These are phyloP conservation scores for Drosophila burlai DNA, from an alignment of 1,140 invertebrate genomes.

Conservation along the genomic window DNA sequence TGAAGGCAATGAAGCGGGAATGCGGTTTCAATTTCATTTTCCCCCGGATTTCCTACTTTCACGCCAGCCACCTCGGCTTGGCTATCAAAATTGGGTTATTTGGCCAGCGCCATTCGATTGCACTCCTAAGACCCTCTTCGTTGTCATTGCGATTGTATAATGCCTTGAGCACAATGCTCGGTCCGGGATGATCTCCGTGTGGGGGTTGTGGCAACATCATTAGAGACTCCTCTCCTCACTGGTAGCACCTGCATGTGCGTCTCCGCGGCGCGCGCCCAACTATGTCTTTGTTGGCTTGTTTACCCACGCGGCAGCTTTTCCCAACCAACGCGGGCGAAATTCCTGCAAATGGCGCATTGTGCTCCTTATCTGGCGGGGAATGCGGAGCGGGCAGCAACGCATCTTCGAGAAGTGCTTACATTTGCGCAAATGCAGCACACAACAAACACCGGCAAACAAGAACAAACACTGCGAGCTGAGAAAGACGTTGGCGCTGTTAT, in stretches of 20 bases:
- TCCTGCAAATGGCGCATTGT: constrained; percentile 73
- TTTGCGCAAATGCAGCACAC: constrained; percentile 61
- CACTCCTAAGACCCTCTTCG: neutral
- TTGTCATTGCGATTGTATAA: constrained; percentile 26
- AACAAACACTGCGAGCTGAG: constrained; percentile 30
- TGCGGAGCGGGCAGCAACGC: constrained; percentile 16
- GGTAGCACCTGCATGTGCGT: constrained; percentile 23
- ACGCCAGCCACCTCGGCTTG: neutral
- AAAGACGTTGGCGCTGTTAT: constrained; percentile 71
- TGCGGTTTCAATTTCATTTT: constrained; percentile 35
- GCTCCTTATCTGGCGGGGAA: constrained; percentile 46
- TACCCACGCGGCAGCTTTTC: constrained; percentile 32
- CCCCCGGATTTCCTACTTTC: constrained; percentile 1
- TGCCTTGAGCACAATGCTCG: constrained; percentile 1
- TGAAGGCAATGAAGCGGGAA: constrained; percentile 41
- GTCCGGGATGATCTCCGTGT: constrained; percentile 4
- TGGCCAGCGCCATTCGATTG: neutral
- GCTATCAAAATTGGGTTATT: constrained; percentile 13
- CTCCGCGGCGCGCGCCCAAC: constrained; percentile 11
- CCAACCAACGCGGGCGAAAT: constrained; percentile 40
- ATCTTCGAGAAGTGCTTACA: constrained; percentile 64
- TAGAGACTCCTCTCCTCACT: constrained; percentile 41
- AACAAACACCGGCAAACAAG: constrained; percentile 36
- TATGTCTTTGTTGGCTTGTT: constrained; percentile 62
- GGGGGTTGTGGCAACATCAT: constrained; percentile 58